Conservation (phyloP, 2,888 invertebrate genomes). For the Mellilla xanthometata region DNA sequence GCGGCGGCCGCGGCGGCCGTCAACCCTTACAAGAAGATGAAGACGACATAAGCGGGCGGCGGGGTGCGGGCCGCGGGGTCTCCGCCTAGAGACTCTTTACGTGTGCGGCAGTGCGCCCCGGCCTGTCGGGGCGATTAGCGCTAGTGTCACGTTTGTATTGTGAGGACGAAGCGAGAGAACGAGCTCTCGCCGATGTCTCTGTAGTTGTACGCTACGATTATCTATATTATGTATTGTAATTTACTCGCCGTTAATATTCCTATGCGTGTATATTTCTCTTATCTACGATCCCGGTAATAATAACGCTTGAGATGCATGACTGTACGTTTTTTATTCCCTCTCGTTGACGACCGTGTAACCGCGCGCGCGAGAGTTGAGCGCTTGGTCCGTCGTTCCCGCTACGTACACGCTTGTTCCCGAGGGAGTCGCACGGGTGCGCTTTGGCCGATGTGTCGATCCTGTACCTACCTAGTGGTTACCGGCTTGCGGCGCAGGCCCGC, state of each 20-base stretch:
- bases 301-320: conserved; percentile 94
- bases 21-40: conserved; percentile 95
- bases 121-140: conserved; percentile 77
- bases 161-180: conserved; percentile 76
- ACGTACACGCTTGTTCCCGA: conserved; percentile 80
- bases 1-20: conserved; percentile 75
- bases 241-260: conserved; percentile 76
- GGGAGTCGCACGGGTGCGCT: conserved; percentile 78
- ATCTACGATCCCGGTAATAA: conserved; percentile 90
- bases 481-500: conserved; percentile 77
- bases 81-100: conserved; percentile 77
- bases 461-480: conserved; percentile 77
- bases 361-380: conserved; percentile 77
- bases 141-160: conserved; percentile 82
- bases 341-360: conserved; percentile 74
- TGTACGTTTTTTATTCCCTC: conserved; percentile 89
- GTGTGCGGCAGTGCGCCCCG: conserved; percentile 72
- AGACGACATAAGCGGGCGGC: conserved; percentile 87
- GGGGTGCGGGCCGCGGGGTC: conserved; percentile 78
- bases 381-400: conserved; percentile 81
- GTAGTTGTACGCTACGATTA: conserved; percentile 75
- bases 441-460: conserved; percentile 77
- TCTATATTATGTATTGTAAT: conserved; percentile 70
- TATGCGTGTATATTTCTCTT: conserved; percentile 82
- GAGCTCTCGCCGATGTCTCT: conserved; percentile 75